Evolutionary conservation across 2,113 vertebrate species (phyloP), one percentile per base, ranked within the genome.

Genomic region (Jacana jacana): DNA sequence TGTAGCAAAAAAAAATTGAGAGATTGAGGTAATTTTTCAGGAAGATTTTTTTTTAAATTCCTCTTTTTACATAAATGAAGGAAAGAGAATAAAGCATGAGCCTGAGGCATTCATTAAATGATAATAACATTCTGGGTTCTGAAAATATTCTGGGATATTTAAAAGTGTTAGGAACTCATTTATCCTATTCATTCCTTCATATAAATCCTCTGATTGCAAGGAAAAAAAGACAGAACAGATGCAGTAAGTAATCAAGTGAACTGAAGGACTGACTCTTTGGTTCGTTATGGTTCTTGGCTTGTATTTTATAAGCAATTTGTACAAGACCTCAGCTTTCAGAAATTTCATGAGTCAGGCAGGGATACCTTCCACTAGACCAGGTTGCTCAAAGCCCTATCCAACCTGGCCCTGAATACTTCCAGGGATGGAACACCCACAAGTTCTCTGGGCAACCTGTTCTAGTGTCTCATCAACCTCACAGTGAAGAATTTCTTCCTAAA

Each of bases 131-230:
- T 60, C 51, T 81, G 48, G 35, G 30, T 91, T 91, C 73, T 91
- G 83, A 93, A 92, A 89, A 89, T 92, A 92, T 77, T 88, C 42
- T 57, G 35, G 14, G 27, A 71, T 66, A 18, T 58, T 88, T 81
- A 27, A 63, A 88, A 90, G 22, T 63, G 60, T 46, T 72, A 66
- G 48, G 42, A 92, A 75, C 69, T 86, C 55, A 90, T 90, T 93
- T 92, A 75, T 73, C 13, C 46, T 86, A 60, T 95, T 95, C 55
- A 78, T 84, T 94, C n/a, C 16, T 93, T 88, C 51, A 35, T 55
- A 30, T 76, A 86, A 71, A 31, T 91, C 19, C 46, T 81, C 84
- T 93, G 82, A 86, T 81, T 93, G 88, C 71, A 91, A 82, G 57
- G 17, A 70, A 68, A 42, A 68, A n/a, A 61, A 69, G 12, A 33